These are phyloP conservation scores for Seira sanloemensis DNA, from an alignment of 2,888 invertebrate species.

Conservation along the genomic window DNA sequence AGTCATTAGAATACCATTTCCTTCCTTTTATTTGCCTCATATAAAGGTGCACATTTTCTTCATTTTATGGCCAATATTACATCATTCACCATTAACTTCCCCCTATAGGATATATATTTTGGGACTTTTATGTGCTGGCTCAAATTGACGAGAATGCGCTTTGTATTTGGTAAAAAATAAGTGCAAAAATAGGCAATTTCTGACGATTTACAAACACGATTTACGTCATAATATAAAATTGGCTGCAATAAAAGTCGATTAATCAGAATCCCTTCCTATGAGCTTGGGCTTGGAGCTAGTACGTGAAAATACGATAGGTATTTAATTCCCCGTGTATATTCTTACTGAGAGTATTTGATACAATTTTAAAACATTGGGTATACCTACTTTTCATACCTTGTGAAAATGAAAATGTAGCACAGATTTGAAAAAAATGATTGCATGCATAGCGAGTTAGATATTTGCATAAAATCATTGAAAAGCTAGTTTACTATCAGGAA, in stretches of 20 bases:
- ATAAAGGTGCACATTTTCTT: background rate
- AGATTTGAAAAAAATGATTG: too few relatives aligned
- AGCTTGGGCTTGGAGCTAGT: too few relatives aligned
- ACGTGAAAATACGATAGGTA: too few relatives aligned
- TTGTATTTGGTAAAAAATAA: background rate
- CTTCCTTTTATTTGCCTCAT: background rate
- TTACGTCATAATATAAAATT: background rate
- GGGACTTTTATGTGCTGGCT: background rate
- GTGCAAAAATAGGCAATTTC: background rate
- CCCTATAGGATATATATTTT: background rate
- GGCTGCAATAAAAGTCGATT: background rate
- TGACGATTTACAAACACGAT: constrained; percentile 4
- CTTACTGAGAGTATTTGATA: too few relatives aligned
- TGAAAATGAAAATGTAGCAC: too few relatives aligned
- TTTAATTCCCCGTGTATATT: too few relatives aligned
- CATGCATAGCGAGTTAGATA: too few relatives aligned
- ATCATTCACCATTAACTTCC: background rate
- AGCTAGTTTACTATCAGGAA: too few relatives aligned
- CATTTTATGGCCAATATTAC: background rate
- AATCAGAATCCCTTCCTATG: background rate
- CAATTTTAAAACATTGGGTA: too few relatives aligned
- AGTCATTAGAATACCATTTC: constrained; percentile 4
- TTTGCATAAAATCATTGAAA: too few relatives aligned
- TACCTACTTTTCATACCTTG: too few relatives aligned
- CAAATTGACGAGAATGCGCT: background rate